Evolutionary conservation across 1,140 invertebrate species (phyloP).

Genomic region (Stenopsyche tienmushanensis): DNA sequence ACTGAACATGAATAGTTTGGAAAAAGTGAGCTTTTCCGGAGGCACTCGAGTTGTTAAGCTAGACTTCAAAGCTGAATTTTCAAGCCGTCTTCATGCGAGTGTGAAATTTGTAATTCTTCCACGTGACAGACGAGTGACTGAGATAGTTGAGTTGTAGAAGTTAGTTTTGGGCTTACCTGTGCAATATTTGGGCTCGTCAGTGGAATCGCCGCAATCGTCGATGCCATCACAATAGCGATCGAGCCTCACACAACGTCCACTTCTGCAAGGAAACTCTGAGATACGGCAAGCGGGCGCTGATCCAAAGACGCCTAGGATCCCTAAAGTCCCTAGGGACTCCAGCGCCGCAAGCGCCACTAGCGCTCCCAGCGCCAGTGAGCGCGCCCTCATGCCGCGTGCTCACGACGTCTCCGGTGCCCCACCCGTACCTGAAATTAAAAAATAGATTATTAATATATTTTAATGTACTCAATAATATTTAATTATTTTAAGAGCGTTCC

Average conservation of each 20-base stretch:
- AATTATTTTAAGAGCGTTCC: too few relatives aligned
- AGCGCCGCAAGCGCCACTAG: conserved; percentile 1
- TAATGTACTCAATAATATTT: neutral
- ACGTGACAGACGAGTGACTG: too few relatives aligned
- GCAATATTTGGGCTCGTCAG: conserved; percentile 80
- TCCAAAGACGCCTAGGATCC: conserved; percentile 54
- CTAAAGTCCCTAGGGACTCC: conserved; percentile 16
- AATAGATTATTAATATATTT: neutral
- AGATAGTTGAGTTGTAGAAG: too few relatives aligned
- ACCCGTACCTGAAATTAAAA: conserved; percentile 15
- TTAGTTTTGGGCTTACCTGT: conserved; percentile 62
- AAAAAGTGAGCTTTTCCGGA: too few relatives aligned
- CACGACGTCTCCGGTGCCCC: neutral
- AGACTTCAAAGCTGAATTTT: neutral
- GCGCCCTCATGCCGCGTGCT: conserved; percentile 7
- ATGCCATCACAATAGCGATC: conserved; percentile 83
- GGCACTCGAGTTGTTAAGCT: too few relatives aligned
- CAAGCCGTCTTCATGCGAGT: too few relatives aligned
- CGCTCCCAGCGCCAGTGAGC: conserved; percentile 7
- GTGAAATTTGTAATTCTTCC: too few relatives aligned
- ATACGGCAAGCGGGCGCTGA: conserved; percentile 64
- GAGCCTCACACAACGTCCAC: conserved; percentile 76
- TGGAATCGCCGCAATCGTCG: conserved; percentile 79
- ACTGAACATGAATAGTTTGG: conserved; percentile 7
- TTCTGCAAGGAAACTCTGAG: conserved; percentile 79